Evolutionary conservation across 2,888 invertebrate species (phyloP), one percentile per base, ranked within the genome.

Genomic region (Callyntrura sp.): DNA sequence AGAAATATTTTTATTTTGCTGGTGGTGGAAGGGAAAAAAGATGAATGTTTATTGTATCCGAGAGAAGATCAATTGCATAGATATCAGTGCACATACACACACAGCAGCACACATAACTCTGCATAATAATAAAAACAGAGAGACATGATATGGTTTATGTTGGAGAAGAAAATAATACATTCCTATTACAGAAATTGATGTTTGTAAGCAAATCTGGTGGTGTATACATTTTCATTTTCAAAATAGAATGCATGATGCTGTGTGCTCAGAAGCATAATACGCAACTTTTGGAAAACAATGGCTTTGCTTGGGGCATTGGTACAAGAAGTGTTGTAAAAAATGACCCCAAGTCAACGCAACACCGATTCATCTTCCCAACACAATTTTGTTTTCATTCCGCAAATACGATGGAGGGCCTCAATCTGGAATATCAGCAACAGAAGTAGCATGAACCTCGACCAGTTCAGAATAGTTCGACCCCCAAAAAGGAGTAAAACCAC

Each of bases 41-140:
- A 88, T 88, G 82, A 76, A 88, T 88, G 88, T 82, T 88, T 88
- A 83, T 83, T 88, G 88, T 82, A 88, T 88, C 68, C 62, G 57
- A 87, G 45, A 82, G 73, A 87, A 88, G 88, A 88, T 88, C 88
- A 88, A 88, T 88, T 88, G 82, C 68, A 83, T 25, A 73, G 88
- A 88, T 88, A 88, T 73, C 48, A 57, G 48, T 48, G 73, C 73
- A 68, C 25, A 62, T n/a, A 23, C n/a, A 76, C 51, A n/a, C n/a
- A n/a, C n/a, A n/a, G n/a, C n/a, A 51, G 51, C 55, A 79, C 35
- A 73, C 48, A 73, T 57, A 79, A 57, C 57, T 76, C 76, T 76
- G 76, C 76, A 76, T 76, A 76, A 76, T 76, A 76, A 76, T 76
- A 76, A 48, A 68, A 48, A 35, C 51, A 23, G 9, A 70, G 9